Percentiles rank a stretch among this genome's conserved stretches.
Evolutionary conservation across 2,113 vertebrate genomes (phyloP).

Genomic region (Amia ocellicauda): DNA sequence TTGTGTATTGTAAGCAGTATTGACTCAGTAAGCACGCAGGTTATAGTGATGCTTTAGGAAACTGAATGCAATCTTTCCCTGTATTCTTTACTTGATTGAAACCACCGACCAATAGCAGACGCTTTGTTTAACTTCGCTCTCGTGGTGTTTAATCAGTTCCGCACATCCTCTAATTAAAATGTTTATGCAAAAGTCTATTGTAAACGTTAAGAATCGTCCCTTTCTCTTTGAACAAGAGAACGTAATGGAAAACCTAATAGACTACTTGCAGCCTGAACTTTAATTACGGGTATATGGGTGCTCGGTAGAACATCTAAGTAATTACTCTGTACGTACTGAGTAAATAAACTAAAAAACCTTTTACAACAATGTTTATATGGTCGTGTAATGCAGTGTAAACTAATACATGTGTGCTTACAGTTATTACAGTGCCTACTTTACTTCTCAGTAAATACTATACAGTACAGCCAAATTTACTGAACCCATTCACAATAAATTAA

Average conservation of each 20-base stretch:
- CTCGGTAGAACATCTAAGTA: conserved; percentile 9
- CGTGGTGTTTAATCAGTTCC: conserved; percentile 7
- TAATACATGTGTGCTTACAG: conserved; percentile 27
- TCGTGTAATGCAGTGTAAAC: conserved; percentile 21
- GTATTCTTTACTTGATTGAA: too few species aligned
- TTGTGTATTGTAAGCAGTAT: too few species aligned
- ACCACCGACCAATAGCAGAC: too few species aligned
- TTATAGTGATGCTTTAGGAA: too few species aligned
- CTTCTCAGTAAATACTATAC: background rate
- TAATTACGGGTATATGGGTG: conserved; percentile 32
- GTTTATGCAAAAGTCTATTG: conserved; percentile 1
- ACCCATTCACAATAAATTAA: conserved; percentile 15
- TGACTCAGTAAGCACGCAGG: too few species aligned
- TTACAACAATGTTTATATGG: conserved; percentile 23
- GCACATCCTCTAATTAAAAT: conserved; percentile 27
- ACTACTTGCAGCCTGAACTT: conserved; percentile 13
- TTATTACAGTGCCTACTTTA: conserved; percentile 23
- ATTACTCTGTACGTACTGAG: conserved; percentile 23
- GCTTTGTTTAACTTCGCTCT: too few species aligned
- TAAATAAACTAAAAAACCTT: conserved; percentile 22
- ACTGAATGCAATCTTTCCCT: too few species aligned
- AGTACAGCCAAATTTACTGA: background rate
- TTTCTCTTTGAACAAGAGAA: conserved; percentile 27
- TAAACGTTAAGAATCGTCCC: conserved; percentile 16
- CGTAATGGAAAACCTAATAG: conserved; percentile 17